phyloP scores from a whole-genome alignment of 2,797 vertebrate genomes.

The Chrosomus eos region DNA sequence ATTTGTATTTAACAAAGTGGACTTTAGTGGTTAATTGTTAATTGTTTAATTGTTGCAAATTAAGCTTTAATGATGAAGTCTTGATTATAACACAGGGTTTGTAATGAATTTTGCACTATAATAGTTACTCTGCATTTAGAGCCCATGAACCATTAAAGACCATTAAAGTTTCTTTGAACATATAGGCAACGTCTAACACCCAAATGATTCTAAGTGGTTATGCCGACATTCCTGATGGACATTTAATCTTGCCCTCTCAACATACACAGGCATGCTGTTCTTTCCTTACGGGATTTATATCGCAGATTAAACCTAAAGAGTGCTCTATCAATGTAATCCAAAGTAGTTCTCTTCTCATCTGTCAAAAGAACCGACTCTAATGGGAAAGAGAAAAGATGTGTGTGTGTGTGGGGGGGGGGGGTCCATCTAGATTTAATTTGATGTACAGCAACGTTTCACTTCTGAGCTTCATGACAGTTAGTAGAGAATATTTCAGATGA shows the following conservation, averaged over 20 bases:
- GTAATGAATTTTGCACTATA: not conserved
- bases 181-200: not conserved
- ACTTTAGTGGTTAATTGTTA: not conserved
- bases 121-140: not conserved
- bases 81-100: not conserved
- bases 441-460: not conserved
- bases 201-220: conserved; percentile 17
- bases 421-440: not conserved
- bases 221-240: not conserved
- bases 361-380: not conserved
- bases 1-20: not conserved
- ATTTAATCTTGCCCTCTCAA: conserved; percentile 34
- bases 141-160: not conserved
- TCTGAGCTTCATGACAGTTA: not conserved
- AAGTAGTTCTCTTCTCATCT: conserved; percentile 8
- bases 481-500: not conserved
- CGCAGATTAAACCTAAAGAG: conserved; percentile 31
- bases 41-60: not conserved
- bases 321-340: conserved; percentile 19
- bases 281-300: conserved; percentile 21
- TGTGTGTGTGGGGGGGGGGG: not conserved
- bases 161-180: not conserved
- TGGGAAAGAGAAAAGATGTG: not conserved
- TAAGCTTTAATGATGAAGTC: not conserved
- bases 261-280: conserved; percentile 6